Evolutionary conservation across 2,113 vertebrate species (phyloP), one percentile per base, ranked within the genome.

Genomic region (Ageneiosus marmoratus): DNA sequence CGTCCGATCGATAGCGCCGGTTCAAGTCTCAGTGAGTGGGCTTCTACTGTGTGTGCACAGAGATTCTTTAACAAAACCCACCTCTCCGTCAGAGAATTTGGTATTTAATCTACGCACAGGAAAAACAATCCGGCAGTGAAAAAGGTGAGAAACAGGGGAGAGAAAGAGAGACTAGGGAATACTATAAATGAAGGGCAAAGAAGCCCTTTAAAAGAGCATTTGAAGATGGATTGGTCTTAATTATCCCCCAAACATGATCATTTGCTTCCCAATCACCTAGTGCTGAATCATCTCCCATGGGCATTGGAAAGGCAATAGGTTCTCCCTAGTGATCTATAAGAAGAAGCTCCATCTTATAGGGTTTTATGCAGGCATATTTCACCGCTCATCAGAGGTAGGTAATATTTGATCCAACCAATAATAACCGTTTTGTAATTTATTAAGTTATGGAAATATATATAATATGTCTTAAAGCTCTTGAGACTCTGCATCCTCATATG

Each of bases 1-100:
- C 88, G 77, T 89, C 85, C 87, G 89, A 94, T 94, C 92, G 85
- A 94, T 94, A 91, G 88, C 83, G 90, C 86, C 84, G 85, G 91
- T 88, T 86, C 90, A 91, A 90, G 90, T 83, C 89, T 87, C 90
- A 84, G 88, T 29, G 82, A 91, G 90, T 87, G 90, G 90, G 90
- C 89, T 89, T 82, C 88, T 86, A 86, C 86, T 84, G 89, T 88
- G 91, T 88, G 89, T 89, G 89, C 88, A 90, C 88, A 69, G 89
- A 88, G 90, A 90, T 79, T 79, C 50, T 83, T 60, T 89, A 92
- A 93, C 92, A 93, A 93, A 92, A 93, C 69, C 60, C 44, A 92
- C 89, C 92, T 78, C 91, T 91, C 91, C 90, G 89, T 90, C 89
- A 91, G 91, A 91, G 80, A 84, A 88, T 87, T 62, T 78, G 92